Percentiles rank a stretch among this genome's conserved stretches.
Evolutionary conservation across 2,113 vertebrate genomes (phyloP).

Genomic region (Onychostruthus taczanowskii): DNA sequence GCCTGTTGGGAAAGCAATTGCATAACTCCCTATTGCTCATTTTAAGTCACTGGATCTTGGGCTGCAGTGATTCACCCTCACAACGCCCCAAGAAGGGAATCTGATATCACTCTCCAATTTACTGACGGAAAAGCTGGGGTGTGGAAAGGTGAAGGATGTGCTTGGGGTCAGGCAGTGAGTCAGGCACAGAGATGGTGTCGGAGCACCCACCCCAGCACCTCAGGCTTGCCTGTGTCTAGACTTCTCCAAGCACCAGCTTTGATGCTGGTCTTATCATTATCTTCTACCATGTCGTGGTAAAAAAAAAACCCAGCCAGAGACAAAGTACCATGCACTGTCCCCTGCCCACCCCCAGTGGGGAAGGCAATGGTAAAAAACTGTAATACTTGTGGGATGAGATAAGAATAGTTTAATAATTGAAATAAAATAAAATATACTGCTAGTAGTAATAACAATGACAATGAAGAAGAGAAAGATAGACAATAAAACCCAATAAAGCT

Average conservation of each 20-base stretch:
- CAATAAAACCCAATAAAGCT: not conserved
- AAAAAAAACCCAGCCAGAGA: not conserved
- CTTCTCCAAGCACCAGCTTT: not conserved
- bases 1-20: conserved; percentile 23
- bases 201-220: not conserved
- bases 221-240: not conserved
- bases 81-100: conserved; percentile 5
- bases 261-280: not conserved
- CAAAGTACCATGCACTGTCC: not conserved
- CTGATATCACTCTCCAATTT: not conserved
- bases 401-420: not conserved
- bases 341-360: not conserved
- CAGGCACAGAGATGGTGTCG: fast-evolving
- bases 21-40: not conserved
- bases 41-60: not conserved
- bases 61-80: conserved; percentile 31
- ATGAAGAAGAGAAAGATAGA: not conserved
- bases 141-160: conserved; percentile 30
- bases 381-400: not conserved
- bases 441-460: not conserved
- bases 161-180: conserved; percentile 19
- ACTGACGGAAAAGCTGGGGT: not conserved
- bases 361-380: not conserved
- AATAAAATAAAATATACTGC: not conserved
- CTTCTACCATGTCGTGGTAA: not conserved